Evolutionary conservation across 2,113 vertebrate genomes (phyloP), one percentile per base, ranked within the genome.

Genomic region (Pomatostomus ruficeps): DNA sequence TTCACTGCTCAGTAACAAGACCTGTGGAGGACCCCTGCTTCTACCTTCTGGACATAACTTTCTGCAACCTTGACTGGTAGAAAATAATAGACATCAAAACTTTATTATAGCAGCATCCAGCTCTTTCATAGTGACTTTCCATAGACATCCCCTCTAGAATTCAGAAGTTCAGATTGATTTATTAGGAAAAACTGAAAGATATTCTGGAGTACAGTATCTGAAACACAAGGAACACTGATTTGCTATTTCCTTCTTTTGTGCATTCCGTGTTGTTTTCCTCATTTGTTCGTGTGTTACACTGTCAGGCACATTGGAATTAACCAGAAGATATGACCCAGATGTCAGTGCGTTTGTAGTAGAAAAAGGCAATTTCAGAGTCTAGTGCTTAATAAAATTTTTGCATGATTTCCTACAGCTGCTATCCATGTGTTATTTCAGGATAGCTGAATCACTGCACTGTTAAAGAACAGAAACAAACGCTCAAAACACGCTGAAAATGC

Each of bases 381-480:
- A 94, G 65, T 73, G 88, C 85, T 96, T 95, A 96, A 93, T 93
- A 94, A 91, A 97, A 89, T 83, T 85, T 96, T 94, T 95, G 92
- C 91, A 90, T 96, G 87, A 96, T 91, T 96, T 88, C 81, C 66
- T 96, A 94, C 93, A 97, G 96, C 96, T 96, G 93, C 91, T 97
- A 91, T 86, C 93, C 93, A 94, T 95, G 93, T 97, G 95, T 95
- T 96, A 73, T 92, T 88, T 86, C 95, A 96, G 93, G 59, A 74
- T 77, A 95, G 79, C 66, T 96, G 89, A 95, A 91, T 77, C 88
- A 91, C 51, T 66, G 48, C 55, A 46, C 52, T 65, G 78, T 75
- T 95, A 54, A 79, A 93, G 55, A 95, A 93, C 51, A 43, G 68
- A 97, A 91, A 76, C 51, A 85, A 95, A 87, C 75, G 88, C 2